phyloP scores from a whole-genome alignment of 2,797 vertebrate species.

The Enteromius afrohamiltoni region DNA sequence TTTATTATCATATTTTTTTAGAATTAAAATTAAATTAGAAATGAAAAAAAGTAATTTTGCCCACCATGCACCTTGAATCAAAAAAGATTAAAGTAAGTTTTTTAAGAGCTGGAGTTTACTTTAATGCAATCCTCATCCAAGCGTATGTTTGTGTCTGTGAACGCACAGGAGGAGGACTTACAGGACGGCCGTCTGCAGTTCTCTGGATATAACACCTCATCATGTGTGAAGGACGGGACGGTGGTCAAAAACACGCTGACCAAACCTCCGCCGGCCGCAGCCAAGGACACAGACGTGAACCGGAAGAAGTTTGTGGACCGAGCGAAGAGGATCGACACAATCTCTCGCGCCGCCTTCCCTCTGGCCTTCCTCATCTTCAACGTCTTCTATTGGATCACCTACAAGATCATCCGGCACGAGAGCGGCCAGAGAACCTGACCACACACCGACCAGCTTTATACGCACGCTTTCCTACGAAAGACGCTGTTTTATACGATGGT shows the following conservation, averaged over 20 bases:
- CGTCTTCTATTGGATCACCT: constrained; percentile 99
- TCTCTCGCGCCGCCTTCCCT: constrained; percentile 95
- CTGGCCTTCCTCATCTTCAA: constrained; percentile 98
- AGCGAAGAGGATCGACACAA: constrained; percentile 97
- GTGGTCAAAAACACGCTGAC: constrained; percentile 81
- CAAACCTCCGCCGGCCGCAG: constrained; percentile 74
- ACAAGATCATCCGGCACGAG: constrained; percentile 97
- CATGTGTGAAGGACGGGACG: constrained; percentile 90
- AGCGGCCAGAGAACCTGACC: constrained; percentile 85
- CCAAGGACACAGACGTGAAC: constrained; percentile 89
- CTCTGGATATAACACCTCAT: constrained; percentile 89
- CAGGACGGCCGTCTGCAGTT: constrained; percentile 94
- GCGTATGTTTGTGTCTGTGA: constrained; percentile 23
- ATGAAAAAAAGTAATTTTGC: too few species aligned
- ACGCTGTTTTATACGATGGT: constrained; percentile 73
- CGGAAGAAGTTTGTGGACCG: constrained; percentile 97
- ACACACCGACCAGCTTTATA: background rate
- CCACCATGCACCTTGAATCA: too few species aligned
- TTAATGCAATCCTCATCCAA: too few species aligned
- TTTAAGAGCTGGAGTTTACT: too few species aligned
- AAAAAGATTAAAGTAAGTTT: too few species aligned
- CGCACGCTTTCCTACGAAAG: constrained; percentile 71
- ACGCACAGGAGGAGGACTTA: constrained; percentile 86
- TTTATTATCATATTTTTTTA: too few species aligned
- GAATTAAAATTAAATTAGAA: too few species aligned